Evolutionary conservation across 1,140 invertebrate species (phyloP), one percentile per base, ranked within the genome.

Genomic region (Helicoverpa zea): DNA sequence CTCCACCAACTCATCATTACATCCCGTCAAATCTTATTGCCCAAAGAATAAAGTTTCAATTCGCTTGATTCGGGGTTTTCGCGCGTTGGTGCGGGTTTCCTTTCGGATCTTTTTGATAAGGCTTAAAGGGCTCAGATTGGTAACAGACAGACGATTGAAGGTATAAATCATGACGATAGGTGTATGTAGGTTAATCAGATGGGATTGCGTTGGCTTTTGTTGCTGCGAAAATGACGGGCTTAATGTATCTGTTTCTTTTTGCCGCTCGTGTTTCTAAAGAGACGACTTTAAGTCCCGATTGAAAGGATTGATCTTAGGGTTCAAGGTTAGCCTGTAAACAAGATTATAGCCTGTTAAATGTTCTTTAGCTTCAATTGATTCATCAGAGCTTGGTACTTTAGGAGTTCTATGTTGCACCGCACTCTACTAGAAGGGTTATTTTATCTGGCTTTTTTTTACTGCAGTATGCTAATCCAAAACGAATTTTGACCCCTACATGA

Each of bases 1-100:
- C 66, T 43, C 30, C n/a, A 73, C 68, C 18, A 72, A 73, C 16
- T 64, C 52, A 73, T 72, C 16, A 18, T 52, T 52, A 49, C 54
- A 68, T 18, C 52, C 14, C 54, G 23, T 7, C n/a, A 30, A 61
- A 63, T 7, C 43, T 66, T n/a, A 86, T 82, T 66, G 2, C 16
- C 54, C 64, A 80, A 11, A 30, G 75, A 3, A 81, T 82, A 87
- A 72, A 74, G 81, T 83, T 73, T 59, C 81, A 75, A 79, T 82
- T 86, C 63, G 52, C 78, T 49, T 80, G 78, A 14, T 49, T 16
- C 16, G 35, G 13, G 1, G 1, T 14, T 16, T 63, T 7, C 16
- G n/a, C 56, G 1, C 9, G 1, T 2, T 61, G 30, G 68, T 72
- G 0, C 23, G 43, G 29, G 43, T 79, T 79, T 70, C 66, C 68